Evolutionary conservation across 2,113 vertebrate species (phyloP).

Genomic region (Python bivittatus): DNA sequence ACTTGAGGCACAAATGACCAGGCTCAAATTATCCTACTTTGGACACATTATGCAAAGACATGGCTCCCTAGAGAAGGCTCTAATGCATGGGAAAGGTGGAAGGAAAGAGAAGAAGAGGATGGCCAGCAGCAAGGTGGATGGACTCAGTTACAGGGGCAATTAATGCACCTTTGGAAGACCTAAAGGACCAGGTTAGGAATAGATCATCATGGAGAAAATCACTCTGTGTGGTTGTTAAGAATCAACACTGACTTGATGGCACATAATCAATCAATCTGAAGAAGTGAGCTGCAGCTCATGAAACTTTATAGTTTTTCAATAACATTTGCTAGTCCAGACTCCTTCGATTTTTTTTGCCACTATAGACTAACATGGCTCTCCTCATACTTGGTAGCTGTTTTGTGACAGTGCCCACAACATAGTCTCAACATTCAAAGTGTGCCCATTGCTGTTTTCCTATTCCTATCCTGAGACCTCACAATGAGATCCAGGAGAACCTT

Average conservation of each 20-base stretch:
- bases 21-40: too few relatives aligned
- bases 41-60: too few relatives aligned
- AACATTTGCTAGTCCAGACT: not conserved
- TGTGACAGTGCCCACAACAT: not conserved
- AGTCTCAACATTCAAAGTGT: not conserved
- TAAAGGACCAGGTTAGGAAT: not conserved
- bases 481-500: not conserved
- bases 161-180: not conserved
- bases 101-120: not conserved
- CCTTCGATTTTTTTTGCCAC: not conserved
- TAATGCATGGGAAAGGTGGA: not conserved
- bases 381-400: not conserved
- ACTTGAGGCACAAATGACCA: too few relatives aligned
- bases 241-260: not conserved
- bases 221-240: not conserved
- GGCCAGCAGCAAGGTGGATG: not conserved
- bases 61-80: too few relatives aligned
- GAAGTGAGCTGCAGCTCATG: not conserved
- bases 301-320: not conserved
- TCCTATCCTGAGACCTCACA: not conserved
- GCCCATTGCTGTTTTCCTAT: not conserved
- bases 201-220: not conserved
- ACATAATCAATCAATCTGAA: not conserved
- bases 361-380: not conserved
- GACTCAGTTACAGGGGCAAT: not conserved